phyloP scores from a whole-genome alignment of 2,888 invertebrate species.

The Pardosa pseudoannulata region DNA sequence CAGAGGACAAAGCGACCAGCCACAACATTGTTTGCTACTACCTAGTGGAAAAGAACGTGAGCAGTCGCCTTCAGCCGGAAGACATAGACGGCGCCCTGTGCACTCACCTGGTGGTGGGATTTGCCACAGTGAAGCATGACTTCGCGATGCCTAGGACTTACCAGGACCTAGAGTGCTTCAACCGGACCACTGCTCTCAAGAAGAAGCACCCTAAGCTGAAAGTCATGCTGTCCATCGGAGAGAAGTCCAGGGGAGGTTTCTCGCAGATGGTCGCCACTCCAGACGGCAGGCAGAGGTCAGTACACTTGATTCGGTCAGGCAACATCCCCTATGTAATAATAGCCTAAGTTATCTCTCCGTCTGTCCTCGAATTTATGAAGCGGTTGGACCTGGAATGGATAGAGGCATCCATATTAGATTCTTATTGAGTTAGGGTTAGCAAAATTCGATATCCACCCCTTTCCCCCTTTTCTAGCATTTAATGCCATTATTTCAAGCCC shows the following conservation, averaged over 20 bases:
- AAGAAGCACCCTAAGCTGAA: slow-evolving; percentile 81
- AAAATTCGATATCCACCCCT: no score
- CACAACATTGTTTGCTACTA: slow-evolving; percentile 63
- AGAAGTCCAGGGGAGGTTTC: slow-evolving; percentile 51
- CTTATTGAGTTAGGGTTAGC: no score
- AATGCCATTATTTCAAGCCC: no score
- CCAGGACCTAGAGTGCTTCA: slow-evolving; percentile 53
- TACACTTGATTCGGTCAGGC: no score
- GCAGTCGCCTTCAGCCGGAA: slow-evolving; percentile 61
- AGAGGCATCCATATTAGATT: no score
- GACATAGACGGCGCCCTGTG: slow-evolving; percentile 81
- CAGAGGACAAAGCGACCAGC: slow-evolving; percentile 53
- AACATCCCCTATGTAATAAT: no score
- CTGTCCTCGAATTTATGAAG: no score
- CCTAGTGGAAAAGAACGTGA: slow-evolving; percentile 45
- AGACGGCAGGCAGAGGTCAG: slow-evolving; percentile 78
- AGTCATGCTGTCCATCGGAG: slow-evolving; percentile 85
- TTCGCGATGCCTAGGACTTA: slow-evolving; percentile 78
- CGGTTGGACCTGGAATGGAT: no score
- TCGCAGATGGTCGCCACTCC: slow-evolving; percentile 53
- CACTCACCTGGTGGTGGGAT: slow-evolving; percentile 89
- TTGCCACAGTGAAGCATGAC: slow-evolving; percentile 83
- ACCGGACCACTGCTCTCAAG: slow-evolving; percentile 57
- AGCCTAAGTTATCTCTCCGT: no score
- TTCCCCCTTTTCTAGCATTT: no score